A percentile compares a stretch with the other conserved stretches of the same genome.
Evolutionary conservation across 1,140 invertebrate species (phyloP).

Genomic region (Cyclargus thomasi): DNA sequence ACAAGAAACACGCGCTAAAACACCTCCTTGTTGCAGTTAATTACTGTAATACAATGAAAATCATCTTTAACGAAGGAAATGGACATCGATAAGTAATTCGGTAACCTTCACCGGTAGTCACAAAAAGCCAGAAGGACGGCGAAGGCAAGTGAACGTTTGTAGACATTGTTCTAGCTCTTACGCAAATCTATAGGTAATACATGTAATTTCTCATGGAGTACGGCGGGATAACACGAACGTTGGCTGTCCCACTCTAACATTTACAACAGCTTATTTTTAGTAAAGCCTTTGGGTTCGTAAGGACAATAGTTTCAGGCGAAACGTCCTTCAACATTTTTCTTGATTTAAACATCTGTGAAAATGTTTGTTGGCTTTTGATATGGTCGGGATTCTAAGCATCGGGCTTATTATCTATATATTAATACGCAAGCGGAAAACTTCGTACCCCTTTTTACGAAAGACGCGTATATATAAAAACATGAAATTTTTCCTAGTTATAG

Average conservation of each 20-base stretch:
- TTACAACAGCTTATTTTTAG: not conserved
- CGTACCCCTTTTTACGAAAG: too few relatives aligned
- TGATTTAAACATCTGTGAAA: too few relatives aligned
- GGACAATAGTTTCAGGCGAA: too few relatives aligned
- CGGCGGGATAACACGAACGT: not conserved
- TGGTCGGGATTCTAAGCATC: too few relatives aligned
- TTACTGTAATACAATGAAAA: not conserved
- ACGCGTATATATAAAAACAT: too few relatives aligned
- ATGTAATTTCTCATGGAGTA: conserved; percentile 3
- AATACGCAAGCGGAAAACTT: too few relatives aligned
- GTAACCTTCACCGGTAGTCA: conserved; percentile 5
- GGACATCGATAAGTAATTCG: not conserved
- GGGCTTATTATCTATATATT: too few relatives aligned
- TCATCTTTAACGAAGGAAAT: not conserved
- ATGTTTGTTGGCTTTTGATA: too few relatives aligned
- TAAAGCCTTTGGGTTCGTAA: too few relatives aligned
- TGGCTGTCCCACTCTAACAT: not conserved
- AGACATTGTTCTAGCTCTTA: conserved; percentile 13
- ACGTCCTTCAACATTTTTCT: too few relatives aligned
- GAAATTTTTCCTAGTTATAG: too few relatives aligned
- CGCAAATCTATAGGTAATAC: conserved; percentile 11
- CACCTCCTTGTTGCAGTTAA: not conserved
- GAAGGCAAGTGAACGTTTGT: conserved; percentile 10
- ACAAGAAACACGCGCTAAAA: not conserved
- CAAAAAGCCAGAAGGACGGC: conserved; percentile 9